phyloP scores from a whole-genome alignment of 2,113 vertebrate genomes.

The Etheostoma cragini region DNA sequence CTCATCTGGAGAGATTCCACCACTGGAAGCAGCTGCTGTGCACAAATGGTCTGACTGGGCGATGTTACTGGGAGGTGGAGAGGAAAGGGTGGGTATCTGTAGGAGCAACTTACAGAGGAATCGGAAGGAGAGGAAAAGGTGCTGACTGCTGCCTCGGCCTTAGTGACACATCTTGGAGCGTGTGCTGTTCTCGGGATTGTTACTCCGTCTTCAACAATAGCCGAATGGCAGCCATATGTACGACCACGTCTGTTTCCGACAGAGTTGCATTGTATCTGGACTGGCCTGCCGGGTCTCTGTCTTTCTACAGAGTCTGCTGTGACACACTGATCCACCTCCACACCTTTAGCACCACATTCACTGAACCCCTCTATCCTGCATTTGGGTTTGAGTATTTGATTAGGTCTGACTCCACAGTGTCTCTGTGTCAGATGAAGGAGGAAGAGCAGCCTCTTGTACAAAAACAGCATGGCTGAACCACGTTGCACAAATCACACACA shows the following conservation, averaged over 20 bases:
- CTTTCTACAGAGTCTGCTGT: slow-evolving; percentile 5
- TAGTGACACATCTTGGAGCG: background rate
- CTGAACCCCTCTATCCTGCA: background rate
- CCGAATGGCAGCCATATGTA: background rate
- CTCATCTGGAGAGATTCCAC: background rate
- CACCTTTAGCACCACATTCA: slow-evolving; percentile 7
- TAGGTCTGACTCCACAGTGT: background rate
- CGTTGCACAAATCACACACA: background rate
- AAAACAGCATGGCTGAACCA: background rate
- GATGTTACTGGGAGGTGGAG: background rate
- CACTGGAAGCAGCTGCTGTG: slow-evolving; percentile 8
- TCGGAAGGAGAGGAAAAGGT: background rate
- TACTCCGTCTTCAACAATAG: background rate
- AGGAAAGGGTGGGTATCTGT: slow-evolving; percentile 3
- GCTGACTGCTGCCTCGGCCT: background rate
- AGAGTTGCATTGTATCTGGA: background rate
- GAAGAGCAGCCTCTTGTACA: too few species aligned
- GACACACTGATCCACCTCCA: background rate
- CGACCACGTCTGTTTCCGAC: background rate
- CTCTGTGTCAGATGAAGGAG: background rate
- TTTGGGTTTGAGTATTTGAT: slow-evolving; percentile 5
- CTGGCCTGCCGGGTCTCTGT: background rate
- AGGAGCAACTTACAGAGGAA: slow-evolving; percentile 7
- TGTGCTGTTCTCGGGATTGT: background rate
- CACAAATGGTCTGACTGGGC: background rate